Conservation (phyloP, 2,113 vertebrate genomes). For the Prinia subflava region DNA sequence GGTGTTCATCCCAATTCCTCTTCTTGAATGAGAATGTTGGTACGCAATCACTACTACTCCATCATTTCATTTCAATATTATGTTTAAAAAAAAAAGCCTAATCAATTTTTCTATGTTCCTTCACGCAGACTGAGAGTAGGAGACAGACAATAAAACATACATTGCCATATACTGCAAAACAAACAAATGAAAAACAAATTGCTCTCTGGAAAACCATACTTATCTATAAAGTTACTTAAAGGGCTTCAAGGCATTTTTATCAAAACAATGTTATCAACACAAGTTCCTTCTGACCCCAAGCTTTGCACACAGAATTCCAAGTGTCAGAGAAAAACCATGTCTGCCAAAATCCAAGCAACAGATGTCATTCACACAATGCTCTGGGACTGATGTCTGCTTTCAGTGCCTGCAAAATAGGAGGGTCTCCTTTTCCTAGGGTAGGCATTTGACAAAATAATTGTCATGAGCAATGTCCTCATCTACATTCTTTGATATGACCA, state of each 20-base stretch:
- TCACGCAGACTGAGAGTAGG: background rate
- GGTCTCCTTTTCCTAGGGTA: background rate
- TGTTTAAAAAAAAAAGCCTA: background rate
- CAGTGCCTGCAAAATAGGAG: background rate
- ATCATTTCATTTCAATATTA: background rate
- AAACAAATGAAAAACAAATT: background rate
- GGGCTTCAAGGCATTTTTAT: background rate
- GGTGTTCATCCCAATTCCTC: background rate
- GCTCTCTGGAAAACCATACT: background rate
- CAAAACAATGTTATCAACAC: background rate
- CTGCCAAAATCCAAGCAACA: background rate
- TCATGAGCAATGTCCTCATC: background rate
- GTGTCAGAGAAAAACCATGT: background rate
- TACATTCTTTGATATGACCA: background rate
- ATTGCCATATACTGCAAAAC: background rate
- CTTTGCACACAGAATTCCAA: background rate
- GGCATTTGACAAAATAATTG: background rate
- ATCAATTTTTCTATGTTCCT: background rate
- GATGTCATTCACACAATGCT: background rate
- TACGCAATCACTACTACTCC: background rate
- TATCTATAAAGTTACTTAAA: background rate
- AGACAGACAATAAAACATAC: background rate
- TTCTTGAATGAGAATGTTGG: background rate
- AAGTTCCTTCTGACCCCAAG: background rate
- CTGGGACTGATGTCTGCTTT: background rate